phyloP scores from a whole-genome alignment of 2,113 vertebrate species.

The Osmerus mordax region DNA sequence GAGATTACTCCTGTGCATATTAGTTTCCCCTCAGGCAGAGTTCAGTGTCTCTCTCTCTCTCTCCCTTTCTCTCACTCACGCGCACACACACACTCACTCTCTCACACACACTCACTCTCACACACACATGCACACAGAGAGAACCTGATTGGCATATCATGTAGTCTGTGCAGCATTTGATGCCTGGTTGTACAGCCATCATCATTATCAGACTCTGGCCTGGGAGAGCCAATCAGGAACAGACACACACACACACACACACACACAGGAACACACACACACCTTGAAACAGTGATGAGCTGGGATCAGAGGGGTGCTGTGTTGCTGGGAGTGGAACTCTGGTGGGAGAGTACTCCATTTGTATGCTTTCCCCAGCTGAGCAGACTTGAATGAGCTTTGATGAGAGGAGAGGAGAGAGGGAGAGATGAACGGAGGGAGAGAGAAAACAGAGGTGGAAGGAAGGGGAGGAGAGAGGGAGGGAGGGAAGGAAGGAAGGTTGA shows the following conservation, averaged over 20 bases:
- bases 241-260: neutral
- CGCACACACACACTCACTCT: neutral
- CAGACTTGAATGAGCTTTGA: neutral
- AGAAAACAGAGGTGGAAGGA: no score
- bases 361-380: neutral
- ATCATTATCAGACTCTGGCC: no score
- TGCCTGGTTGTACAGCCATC: no score
- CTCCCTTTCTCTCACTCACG: neutral
- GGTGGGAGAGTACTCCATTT: neutral
- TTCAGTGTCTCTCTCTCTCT: no score
- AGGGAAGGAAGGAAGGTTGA: neutral
- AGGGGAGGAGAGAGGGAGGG: no score
- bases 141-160: no score
- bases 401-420: neutral
- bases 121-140: slow-evolving; percentile 5
- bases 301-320: neutral
- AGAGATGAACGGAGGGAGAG: neutral
- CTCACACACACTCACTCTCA: neutral
- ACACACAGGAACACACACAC: neutral
- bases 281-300: neutral
- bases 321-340: neutral
- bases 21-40: no score
- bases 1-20: neutral
- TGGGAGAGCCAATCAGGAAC: no score
- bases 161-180: no score